A percentile compares a stretch with the other conserved stretches of the same genome.
phyloP scores from a whole-genome alignment of 2,113 vertebrate genomes.

The Gallinago undulata region DNA sequence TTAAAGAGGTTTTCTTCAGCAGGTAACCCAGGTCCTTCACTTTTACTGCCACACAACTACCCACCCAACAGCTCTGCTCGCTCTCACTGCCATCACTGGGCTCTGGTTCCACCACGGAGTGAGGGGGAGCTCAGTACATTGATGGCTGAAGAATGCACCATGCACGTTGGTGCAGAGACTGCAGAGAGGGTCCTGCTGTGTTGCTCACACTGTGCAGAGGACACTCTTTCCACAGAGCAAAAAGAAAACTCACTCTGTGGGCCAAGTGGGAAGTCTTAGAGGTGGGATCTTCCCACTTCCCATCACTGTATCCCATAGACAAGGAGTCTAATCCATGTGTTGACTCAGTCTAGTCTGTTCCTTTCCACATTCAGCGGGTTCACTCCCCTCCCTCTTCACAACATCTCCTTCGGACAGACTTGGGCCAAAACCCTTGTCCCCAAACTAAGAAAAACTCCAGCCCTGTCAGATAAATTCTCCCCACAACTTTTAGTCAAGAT shows the following conservation, averaged over 20 bases:
- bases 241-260: background rate
- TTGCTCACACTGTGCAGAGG: fast-evolving
- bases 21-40: background rate
- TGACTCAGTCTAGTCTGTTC: background rate
- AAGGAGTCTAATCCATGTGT: background rate
- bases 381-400: background rate
- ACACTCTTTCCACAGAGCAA: background rate
- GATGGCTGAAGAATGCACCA: background rate
- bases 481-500: background rate
- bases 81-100: background rate
- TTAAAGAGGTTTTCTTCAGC: background rate
- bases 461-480: background rate
- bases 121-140: background rate
- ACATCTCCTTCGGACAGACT: background rate
- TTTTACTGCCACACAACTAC: background rate
- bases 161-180: fast-evolving
- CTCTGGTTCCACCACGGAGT: background rate
- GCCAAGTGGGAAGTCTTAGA: background rate
- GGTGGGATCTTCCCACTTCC: background rate
- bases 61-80: background rate
- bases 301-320: background rate
- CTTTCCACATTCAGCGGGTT: background rate
- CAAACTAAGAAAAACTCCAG: background rate
- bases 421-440: background rate
- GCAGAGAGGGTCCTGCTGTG: background rate